Evolutionary conservation across 2,113 vertebrate genomes (phyloP), one percentile per base, ranked within the genome.

Genomic region (Speoplatyrhinus poulsoni): DNA sequence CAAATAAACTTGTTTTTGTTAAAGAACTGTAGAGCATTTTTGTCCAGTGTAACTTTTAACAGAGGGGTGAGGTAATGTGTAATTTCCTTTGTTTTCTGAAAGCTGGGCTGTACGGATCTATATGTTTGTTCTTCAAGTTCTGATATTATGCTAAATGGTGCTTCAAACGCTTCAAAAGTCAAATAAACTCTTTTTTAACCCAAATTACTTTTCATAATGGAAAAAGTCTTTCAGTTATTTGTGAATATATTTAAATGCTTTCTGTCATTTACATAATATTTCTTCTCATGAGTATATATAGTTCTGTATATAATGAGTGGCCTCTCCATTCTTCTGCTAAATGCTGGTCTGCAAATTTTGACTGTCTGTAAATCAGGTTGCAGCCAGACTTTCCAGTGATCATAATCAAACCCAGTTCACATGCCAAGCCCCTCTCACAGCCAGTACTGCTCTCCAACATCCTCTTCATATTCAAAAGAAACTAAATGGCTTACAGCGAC

Each of bases 1-100:
- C 90, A 89, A 94, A 93, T 94, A 92, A 94, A 93, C 91, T 90
- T 88, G 90, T 94, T 93, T 95, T 96, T 96, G 93, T 93, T 93
- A 94, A 95, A 95, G 94, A 93, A 93, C 89, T 93, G 85, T 81
- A 93, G 88, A 93, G 90, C 62, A 60, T 36, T 62, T 67, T 54
- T 88, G 78, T 84, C 85, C 89, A 77, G 65, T 85, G 85, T 88
- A 84, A 79, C 77, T 71, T 77, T 82, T 92, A 85, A 88, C 91
- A 89, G 87, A 83, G 87, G 83, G 90, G 87, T 88, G 46, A 89
- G 82, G 88, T 88, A 92, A 92, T 92, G 87, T 86, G 87, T 88
- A 88, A 88, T 92, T 94, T 89, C 87, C 91, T 91, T 91, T 91
- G 89, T 93, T 92, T 87, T 84, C 86, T 86, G 89, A 91, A 89